These are phyloP conservation scores for Abrostola triplasia DNA, from an alignment of 2,888 invertebrate genomes.

Conservation along the genomic window DNA sequence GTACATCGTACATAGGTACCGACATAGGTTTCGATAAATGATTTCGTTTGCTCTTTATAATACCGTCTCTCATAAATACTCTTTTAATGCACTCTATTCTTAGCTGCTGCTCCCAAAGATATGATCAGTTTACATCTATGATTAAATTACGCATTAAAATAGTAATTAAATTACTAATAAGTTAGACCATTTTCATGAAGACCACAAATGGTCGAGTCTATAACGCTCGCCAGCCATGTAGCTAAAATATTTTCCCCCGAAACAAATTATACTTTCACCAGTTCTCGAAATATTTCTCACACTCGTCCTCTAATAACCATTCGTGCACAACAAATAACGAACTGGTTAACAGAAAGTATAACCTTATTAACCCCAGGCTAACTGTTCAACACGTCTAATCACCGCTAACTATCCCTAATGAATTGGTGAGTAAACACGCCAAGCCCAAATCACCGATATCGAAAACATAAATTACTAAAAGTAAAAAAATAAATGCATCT, in stretches of 20 bases:
- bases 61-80: too few species aligned
- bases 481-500: constrained; percentile 41
- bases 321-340: constrained; percentile 17
- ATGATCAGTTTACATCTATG: neutral
- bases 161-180: too few species aligned
- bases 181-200: too few species aligned
- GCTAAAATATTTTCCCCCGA: neutral
- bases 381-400: constrained; percentile 37
- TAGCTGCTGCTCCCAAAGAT: neutral
- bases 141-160: too few species aligned
- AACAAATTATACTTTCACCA: constrained; percentile 12
- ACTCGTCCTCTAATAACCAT: neutral
- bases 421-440: constrained; percentile 30
- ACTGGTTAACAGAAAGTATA: constrained; percentile 22
- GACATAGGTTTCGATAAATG: too few species aligned
- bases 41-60: too few species aligned
- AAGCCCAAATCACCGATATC: constrained; percentile 9
- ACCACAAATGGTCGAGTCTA: neutral
- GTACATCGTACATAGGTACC: too few species aligned
- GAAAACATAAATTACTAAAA: constrained; percentile 14
- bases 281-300: constrained; percentile 5
- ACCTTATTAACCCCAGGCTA: constrained; percentile 27
- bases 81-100: too few species aligned
- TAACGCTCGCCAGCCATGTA: neutral
- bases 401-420: constrained; percentile 34